Evolutionary conservation across 1,140 invertebrate genomes (phyloP).

Genomic region (Euschistus heros): DNA sequence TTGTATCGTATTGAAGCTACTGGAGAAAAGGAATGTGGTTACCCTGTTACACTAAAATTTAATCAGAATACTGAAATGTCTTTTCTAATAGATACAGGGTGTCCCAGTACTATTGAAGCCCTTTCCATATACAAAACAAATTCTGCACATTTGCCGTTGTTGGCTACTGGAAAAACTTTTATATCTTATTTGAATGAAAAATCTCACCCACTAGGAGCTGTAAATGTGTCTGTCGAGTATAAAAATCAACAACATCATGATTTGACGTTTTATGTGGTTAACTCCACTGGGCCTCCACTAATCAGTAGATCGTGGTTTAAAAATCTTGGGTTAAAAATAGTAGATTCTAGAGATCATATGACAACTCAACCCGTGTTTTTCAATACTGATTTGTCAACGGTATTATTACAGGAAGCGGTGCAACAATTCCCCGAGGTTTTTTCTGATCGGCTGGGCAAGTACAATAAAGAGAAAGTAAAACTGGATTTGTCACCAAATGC

Average conservation of each 20-base stretch:
- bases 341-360: neutral
- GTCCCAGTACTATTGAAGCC: too few relatives aligned
- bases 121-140: too few relatives aligned
- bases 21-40: too few relatives aligned
- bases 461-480: neutral
- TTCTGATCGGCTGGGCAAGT: too few relatives aligned
- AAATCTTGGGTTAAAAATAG: neutral
- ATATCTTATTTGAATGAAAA: too few relatives aligned
- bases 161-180: too few relatives aligned
- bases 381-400: neutral
- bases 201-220: too few relatives aligned
- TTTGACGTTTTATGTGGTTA: neutral
- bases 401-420: neutral
- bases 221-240: too few relatives aligned
- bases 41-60: neutral
- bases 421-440: neutral
- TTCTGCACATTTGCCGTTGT: too few relatives aligned
- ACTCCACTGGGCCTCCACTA: neutral
- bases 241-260: neutral
- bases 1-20: too few relatives aligned
- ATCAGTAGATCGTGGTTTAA: neutral
- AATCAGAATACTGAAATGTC: too few relatives aligned
- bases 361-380: neutral
- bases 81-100: too few relatives aligned
- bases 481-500: neutral